Evolutionary conservation across 1,140 invertebrate genomes (phyloP), one percentile per base, ranked within the genome.

Genomic region (Limonius californicus): DNA sequence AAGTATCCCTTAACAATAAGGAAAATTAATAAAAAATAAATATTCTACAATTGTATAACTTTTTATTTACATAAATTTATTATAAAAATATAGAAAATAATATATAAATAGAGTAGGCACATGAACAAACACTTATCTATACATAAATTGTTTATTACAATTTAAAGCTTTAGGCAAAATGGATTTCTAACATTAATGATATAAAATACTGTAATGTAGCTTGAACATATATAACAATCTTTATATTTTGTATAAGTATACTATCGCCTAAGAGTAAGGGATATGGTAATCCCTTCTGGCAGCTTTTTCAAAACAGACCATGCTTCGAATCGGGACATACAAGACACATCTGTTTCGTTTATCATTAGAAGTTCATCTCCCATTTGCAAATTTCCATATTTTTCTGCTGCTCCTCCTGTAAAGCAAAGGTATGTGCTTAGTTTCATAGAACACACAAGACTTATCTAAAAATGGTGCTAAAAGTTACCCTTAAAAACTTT

Each of bases 241-340:
- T 6, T 32, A 6, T 4, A 32, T 32, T 32, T 32, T 6, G 11
- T 32, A 11, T 32, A 6, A 32, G 2, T 39, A 39, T 50, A 50
- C n/a, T 18, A 50, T 50, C 45, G 16, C 16, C n/a, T 50, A 50
- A 50, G 18, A 19, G 45, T 50, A 18, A 50, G 20, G 15, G 45
- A 50, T 50, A 50, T 50, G 18, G 45, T 50, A 50, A 50, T 50
- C 11, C 93, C 93, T 67, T 92, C 86, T 57, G 90, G 89, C 58
- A 95, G 75, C 66, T 91, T 89, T 76, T 95, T 95, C 78, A 97
- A 88, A 57, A 93, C 85, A 66, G 91, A 91, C 94, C 94, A 97
- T 32, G 92, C 94, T 79, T 96, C 92, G 61, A 94, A 94, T 63
- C 94, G 84, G 0, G 92, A 90, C 84, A 95, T 90, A 45, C 84